Percentiles rank a stretch among this genome's conserved stretches.
phyloP scores from a whole-genome alignment of 2,888 invertebrate species.

The Lobophora halterata region DNA sequence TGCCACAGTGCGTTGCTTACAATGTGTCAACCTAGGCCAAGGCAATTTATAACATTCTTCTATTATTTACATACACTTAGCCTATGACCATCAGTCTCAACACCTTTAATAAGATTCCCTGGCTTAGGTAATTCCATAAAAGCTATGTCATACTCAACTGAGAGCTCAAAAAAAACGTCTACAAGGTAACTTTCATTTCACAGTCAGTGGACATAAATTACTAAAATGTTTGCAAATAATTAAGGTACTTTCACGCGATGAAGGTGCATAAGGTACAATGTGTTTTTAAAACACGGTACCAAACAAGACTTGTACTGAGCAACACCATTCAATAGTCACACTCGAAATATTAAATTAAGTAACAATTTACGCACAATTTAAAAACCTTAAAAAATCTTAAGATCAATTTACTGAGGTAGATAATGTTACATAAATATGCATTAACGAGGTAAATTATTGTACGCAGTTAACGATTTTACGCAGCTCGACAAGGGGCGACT shows the following conservation, averaged over 20 bases:
- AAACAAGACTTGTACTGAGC: constrained; percentile 65
- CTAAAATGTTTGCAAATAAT: constrained; percentile 52
- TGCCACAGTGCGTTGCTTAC: constrained; percentile 68
- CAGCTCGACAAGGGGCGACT: constrained; percentile 43
- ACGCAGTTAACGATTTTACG: constrained; percentile 52
- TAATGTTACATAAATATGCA: constrained; percentile 74
- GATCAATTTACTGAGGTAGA: constrained; percentile 80
- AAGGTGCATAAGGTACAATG: constrained; percentile 59
- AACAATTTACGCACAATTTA: constrained; percentile 75
- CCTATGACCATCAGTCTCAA: constrained; percentile 79
- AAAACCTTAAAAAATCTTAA: constrained; percentile 76
- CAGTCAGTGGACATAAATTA: constrained; percentile 65
- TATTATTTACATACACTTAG: constrained; percentile 79
- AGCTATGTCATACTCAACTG: constrained; percentile 65
- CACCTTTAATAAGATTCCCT: constrained; percentile 69
- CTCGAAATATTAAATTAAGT: constrained; percentile 72
- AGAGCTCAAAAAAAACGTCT: constrained; percentile 69
- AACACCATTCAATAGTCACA: constrained; percentile 69
- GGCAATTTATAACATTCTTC: constrained; percentile 76
- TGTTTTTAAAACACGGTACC: constrained; percentile 67
- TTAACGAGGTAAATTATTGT: constrained; percentile 74
- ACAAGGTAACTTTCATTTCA: constrained; percentile 74
- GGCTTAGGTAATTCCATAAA: constrained; percentile 66
- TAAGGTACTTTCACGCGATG: constrained; percentile 56
- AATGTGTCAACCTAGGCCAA: constrained; percentile 76